A percentile compares a stretch with the other conserved stretches of the same genome.
phyloP scores from a whole-genome alignment of 2,888 invertebrate genomes.

The Apoda limacodes region DNA sequence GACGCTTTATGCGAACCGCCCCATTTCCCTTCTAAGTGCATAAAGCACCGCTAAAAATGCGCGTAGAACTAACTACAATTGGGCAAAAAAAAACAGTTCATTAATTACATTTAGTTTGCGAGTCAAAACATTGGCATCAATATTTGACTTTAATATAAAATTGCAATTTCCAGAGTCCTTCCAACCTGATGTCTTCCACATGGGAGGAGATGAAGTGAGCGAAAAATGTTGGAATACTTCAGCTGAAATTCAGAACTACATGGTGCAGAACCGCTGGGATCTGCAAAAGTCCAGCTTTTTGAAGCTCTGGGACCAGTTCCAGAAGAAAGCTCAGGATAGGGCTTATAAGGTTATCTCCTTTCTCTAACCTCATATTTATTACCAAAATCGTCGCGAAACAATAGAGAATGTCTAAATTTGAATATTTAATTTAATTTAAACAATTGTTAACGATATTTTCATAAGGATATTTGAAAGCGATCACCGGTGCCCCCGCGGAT shows the following conservation, averaged over 20 bases:
- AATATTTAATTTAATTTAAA: too few species aligned
- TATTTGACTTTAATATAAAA: not conserved
- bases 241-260: slow-evolving; percentile 74
- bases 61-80: not conserved
- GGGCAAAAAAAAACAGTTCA: too few species aligned
- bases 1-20: too few species aligned
- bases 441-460: too few species aligned
- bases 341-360: slow-evolving; percentile 53
- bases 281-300: slow-evolving; percentile 70
- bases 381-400: too few species aligned
- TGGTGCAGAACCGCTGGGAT: slow-evolving; percentile 74
- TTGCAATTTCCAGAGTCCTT: slow-evolving; percentile 61
- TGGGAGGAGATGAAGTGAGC: slow-evolving; percentile 88
- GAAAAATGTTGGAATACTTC: slow-evolving; percentile 83
- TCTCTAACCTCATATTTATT: not conserved
- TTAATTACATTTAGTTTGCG: too few species aligned
- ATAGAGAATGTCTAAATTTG: too few species aligned
- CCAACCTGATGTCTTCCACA: slow-evolving; percentile 83
- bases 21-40: too few species aligned
- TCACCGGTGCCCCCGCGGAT: too few species aligned
- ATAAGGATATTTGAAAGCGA: too few species aligned
- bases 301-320: slow-evolving; percentile 82
- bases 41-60: not conserved
- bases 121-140: not conserved
- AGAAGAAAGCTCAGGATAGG: slow-evolving; percentile 72